Percentiles rank a stretch among this genome's conserved stretches.
Evolutionary conservation across 1,140 invertebrate genomes (phyloP).

Genomic region (Sesamia nonagrioides): DNA sequence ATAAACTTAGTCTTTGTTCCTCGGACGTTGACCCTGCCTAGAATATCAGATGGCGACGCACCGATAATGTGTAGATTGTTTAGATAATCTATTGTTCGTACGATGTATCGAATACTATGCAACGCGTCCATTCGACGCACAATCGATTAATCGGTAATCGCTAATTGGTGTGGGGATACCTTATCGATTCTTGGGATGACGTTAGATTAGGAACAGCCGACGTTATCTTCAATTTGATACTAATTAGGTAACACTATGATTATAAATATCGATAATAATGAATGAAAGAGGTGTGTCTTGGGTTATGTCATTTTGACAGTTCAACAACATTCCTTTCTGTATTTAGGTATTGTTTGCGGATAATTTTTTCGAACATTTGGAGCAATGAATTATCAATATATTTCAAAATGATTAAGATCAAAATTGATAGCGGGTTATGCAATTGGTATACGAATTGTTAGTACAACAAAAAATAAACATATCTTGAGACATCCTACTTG

Average conservation of each 20-base stretch:
- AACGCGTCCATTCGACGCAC: neutral
- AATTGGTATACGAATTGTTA: too few relatives aligned
- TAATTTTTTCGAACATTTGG: too few relatives aligned
- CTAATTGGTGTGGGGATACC: neutral
- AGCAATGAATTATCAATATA: too few relatives aligned
- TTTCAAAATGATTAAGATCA: too few relatives aligned
- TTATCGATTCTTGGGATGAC: constrained; percentile 4
- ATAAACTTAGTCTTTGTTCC: constrained; percentile 12
- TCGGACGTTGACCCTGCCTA: constrained; percentile 37
- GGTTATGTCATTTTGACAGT: too few relatives aligned
- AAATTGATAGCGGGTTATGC: too few relatives aligned
- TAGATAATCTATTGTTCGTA: constrained; percentile 32
- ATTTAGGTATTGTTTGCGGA: too few relatives aligned
- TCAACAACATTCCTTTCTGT: too few relatives aligned
- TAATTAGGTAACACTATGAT: neutral
- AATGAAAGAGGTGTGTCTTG: too few relatives aligned
- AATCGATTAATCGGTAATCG: constrained; percentile 33
- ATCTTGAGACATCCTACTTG: too few relatives aligned
- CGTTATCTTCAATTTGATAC: neutral
- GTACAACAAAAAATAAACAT: too few relatives aligned
- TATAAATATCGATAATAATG: too few relatives aligned
- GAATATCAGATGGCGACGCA: constrained; percentile 38
- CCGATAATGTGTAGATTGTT: constrained; percentile 42
- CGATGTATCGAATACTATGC: constrained; percentile 28
- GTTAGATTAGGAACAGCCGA: neutral